These are phyloP conservation scores for Tricholaema leucomelas DNA, from an alignment of 2,113 vertebrate genomes.

Conservation along the genomic window DNA sequence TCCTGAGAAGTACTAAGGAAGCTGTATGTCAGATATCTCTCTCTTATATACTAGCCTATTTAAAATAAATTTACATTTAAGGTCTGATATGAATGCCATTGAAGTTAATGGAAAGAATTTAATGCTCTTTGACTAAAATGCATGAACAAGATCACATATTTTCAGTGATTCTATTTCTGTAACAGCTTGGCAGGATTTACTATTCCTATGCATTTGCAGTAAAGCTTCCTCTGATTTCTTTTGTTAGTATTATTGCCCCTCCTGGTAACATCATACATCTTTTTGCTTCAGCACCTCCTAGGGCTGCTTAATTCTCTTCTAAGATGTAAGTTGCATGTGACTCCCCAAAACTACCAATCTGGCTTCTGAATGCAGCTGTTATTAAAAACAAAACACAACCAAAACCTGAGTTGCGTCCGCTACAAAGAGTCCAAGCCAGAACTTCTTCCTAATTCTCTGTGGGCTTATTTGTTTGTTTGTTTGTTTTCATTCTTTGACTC, in stretches of 20 bases:
- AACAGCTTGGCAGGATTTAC: slow-evolving; percentile 21
- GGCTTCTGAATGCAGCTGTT: background rate
- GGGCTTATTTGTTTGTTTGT: no score
- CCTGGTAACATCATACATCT: background rate
- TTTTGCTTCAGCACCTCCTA: background rate
- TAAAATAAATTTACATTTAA: slow-evolving; percentile 57
- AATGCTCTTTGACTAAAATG: slow-evolving; percentile 34
- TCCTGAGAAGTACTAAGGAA: background rate
- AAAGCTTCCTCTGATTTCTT: background rate
- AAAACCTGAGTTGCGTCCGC: background rate
- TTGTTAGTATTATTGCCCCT: background rate
- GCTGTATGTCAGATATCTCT: background rate
- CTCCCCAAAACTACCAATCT: background rate
- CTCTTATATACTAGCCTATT: background rate
- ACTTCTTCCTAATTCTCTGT: background rate
- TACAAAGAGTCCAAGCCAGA: background rate
- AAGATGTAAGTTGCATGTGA: background rate
- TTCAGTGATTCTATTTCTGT: slow-evolving; percentile 47
- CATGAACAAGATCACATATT: background rate
- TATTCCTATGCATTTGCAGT: background rate
- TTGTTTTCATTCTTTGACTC: background rate
- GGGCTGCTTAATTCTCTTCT: background rate
- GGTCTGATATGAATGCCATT: slow-evolving; percentile 36
- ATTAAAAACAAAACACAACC: background rate
- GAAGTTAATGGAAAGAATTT: slow-evolving; percentile 15